A percentile compares a stretch with the other conserved stretches of the same genome.
phyloP scores from a whole-genome alignment of 2,888 invertebrate species.

The Ctenicera cuprea region DNA sequence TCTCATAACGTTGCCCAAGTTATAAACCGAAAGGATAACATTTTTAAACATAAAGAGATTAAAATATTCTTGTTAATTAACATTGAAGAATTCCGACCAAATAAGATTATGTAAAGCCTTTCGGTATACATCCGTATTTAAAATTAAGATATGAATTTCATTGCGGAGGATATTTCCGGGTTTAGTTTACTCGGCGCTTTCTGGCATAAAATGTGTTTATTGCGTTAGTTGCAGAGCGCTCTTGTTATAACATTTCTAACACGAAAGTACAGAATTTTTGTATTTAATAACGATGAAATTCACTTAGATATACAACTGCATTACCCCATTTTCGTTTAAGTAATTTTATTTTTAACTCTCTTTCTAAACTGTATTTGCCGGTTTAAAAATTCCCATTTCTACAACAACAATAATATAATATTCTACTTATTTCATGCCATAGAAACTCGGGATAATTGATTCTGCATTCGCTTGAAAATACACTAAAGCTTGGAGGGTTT shows the following conservation, averaged over 20 bases:
- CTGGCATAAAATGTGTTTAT: slow-evolving; percentile 41
- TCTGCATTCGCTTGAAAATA: too few relatives aligned
- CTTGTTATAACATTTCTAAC: slow-evolving; percentile 16
- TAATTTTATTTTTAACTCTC: too few relatives aligned
- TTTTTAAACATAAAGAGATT: slow-evolving; percentile 31
- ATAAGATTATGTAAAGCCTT: slow-evolving; percentile 36
- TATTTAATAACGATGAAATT: slow-evolving; percentile 16
- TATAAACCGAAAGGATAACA: slow-evolving; percentile 30
- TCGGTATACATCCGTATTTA: slow-evolving; percentile 34
- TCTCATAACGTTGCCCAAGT: slow-evolving; percentile 1
- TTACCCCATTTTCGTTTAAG: neutral
- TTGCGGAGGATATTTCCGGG: slow-evolving; percentile 29
- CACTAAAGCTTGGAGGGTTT: too few relatives aligned
- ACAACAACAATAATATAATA: too few relatives aligned
- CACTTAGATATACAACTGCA: slow-evolving; percentile 6
- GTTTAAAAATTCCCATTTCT: too few relatives aligned
- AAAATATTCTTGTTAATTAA: slow-evolving; percentile 36
- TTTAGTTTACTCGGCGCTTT: slow-evolving; percentile 25
- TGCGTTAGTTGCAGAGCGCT: slow-evolving; percentile 18
- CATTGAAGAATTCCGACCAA: slow-evolving; percentile 28
- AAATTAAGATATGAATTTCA: slow-evolving; percentile 38
- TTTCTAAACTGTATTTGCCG: too few relatives aligned
- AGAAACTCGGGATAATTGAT: too few relatives aligned
- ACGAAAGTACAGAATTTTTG: slow-evolving; percentile 14
- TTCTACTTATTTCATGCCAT: too few relatives aligned